Evolutionary conservation across 2,113 vertebrate genomes (phyloP).

Genomic region (Ciconia maguari): DNA sequence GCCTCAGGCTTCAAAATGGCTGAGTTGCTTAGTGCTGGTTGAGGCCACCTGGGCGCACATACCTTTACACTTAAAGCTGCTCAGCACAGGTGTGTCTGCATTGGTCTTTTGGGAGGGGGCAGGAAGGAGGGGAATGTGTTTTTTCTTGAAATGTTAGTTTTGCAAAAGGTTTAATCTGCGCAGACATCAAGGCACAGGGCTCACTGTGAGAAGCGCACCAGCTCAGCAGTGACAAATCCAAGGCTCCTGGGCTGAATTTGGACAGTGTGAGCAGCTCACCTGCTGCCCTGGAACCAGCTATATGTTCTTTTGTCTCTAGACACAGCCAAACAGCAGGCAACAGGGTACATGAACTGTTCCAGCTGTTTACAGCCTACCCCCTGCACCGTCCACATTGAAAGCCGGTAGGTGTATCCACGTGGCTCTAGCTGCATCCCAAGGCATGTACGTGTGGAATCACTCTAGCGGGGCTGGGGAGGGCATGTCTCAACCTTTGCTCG

Average conservation of each 20-base stretch:
- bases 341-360: not conserved
- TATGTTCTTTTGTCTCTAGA: not conserved
- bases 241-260: not conserved
- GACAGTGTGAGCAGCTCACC: not conserved
- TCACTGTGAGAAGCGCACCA: not conserved
- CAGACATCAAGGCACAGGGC: not conserved
- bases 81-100: not conserved
- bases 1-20: conserved; percentile 8
- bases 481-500: not conserved
- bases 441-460: rapidly evolving
- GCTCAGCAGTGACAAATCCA: not conserved
- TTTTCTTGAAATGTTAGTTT: not conserved
- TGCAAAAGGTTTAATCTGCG: not conserved
- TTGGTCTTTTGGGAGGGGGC: not conserved
- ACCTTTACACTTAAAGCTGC: not conserved
- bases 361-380: not conserved
- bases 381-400: rapidly evolving
- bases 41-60: not conserved
- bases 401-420: not conserved
- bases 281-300: not conserved
- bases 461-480: not conserved
- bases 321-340: not conserved
- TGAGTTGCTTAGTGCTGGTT: not conserved
- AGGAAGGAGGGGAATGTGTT: not conserved
- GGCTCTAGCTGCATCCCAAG: not conserved